Evolutionary conservation across 2,888 invertebrate genomes (phyloP), one percentile per base, ranked within the genome.

Genomic region (Dermolepida albohirtum): DNA sequence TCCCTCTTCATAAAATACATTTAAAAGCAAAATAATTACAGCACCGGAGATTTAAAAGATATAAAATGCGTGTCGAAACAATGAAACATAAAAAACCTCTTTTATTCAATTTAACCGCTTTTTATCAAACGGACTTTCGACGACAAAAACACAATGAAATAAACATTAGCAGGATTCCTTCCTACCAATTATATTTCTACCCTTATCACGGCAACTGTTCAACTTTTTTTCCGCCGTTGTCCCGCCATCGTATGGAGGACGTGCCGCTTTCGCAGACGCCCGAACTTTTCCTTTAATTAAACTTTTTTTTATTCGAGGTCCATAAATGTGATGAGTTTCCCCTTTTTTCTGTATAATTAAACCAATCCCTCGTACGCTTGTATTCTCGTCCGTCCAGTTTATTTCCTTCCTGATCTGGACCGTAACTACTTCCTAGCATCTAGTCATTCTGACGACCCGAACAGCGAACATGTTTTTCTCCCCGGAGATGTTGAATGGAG

Each of bases 181-280:
- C 59, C 29, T 44, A 59, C 59, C 59, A 59, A 57, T 59, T 59
- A 59, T 59, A 59, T 59, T 59, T 44, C 44, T 29, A 59, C 59
- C 59, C 59, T 59, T 59, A 59, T 59, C 59, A 59, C 59, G 59
- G 59, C 17, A 59, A 59, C 59, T 59, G 59, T 59, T 59, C 59
- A 59, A 59, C 59, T 59, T 59, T 59, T 55, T 59, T 44, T 44
- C 41, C 17, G 17, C 17, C 16, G 17, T 17, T 40, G 40, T 16
- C 47, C 47, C 8, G 14, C 14, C 47, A 14, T 14, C 47, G 44
- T 7, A 29, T 22, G 59, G 59, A 22, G 44, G 44, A 59, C 59
- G 59, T 59, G 34, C 22, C 44, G 41, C 44, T 44, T 44, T 57
- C 44, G 44, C 14, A 44, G 59, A 59, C 27, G 44, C 29, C 44